Percentiles rank a stretch among this genome's conserved stretches.
These are phyloP conservation scores for Cabera pusaria DNA, from an alignment of 2,888 invertebrate genomes.

Conservation along the genomic window DNA sequence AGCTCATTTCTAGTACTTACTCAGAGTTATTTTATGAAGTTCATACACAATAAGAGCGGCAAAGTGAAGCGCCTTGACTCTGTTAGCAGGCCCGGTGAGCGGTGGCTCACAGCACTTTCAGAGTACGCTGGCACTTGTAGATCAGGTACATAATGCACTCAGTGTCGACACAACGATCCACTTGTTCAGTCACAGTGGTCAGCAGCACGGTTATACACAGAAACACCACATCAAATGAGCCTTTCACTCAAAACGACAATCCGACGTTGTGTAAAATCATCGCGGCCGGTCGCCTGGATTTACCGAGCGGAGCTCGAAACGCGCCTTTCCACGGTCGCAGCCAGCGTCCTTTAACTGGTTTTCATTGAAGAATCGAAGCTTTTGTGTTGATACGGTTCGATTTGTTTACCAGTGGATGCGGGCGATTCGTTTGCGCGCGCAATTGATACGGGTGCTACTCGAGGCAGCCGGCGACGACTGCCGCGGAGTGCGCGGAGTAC, in stretches of 20 bases:
- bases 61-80: slow-evolving; percentile 25
- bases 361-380: slow-evolving; percentile 55
- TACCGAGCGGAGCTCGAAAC: slow-evolving; percentile 24
- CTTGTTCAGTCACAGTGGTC: slow-evolving; percentile 47
- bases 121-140: slow-evolving; percentile 35
- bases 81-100: slow-evolving; percentile 16
- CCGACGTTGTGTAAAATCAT: slow-evolving; percentile 61
- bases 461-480: slow-evolving; percentile 54
- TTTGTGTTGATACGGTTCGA: slow-evolving; percentile 53
- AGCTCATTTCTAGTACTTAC: slow-evolving; percentile 35
- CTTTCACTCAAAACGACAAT: slow-evolving; percentile 72
- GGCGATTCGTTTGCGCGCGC: slow-evolving; percentile 33
- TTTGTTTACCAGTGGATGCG: slow-evolving; percentile 62
- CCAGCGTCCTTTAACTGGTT: slow-evolving; percentile 36
- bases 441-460: slow-evolving; percentile 37
- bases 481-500: too few relatives aligned
- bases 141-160: slow-evolving; percentile 44
- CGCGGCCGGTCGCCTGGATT: slow-evolving; percentile 63
- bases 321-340: slow-evolving; percentile 19
- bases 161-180: slow-evolving; percentile 40
- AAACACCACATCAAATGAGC: slow-evolving; percentile 50
- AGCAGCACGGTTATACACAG: slow-evolving; percentile 58
- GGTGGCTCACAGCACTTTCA: slow-evolving; percentile 10
- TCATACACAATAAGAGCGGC: slow-evolving; percentile 33
- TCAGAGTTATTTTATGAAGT: slow-evolving; percentile 30